A percentile compares a stretch with the other conserved stretches of the same genome.
phyloP scores from a whole-genome alignment of 2,797 vertebrate species.

The Bufotes viridis region DNA sequence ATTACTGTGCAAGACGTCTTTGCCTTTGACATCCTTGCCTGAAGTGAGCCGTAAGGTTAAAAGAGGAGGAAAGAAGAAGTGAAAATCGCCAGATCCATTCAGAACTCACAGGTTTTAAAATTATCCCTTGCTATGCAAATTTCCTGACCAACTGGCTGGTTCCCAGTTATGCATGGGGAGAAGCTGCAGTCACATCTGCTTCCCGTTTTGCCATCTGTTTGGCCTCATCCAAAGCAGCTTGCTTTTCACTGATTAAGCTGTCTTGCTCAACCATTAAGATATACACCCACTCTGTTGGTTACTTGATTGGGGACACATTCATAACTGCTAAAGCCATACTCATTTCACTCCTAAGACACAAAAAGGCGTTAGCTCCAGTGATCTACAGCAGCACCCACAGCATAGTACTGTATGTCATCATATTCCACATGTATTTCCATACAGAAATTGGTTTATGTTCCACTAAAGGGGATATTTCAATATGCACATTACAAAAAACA shows the following conservation, averaged over 20 bases:
- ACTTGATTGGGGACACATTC: constrained; percentile 35
- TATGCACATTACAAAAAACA: neutral
- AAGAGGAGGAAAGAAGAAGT: constrained; percentile 86
- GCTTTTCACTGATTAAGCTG: constrained; percentile 74
- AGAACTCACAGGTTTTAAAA: constrained; percentile 79
- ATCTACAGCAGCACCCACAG: constrained; percentile 28
- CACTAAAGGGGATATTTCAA: neutral
- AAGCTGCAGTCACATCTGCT: constrained; percentile 87
- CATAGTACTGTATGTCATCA: neutral
- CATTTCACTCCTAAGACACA: constrained; percentile 66
- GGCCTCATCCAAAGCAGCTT: constrained; percentile 73
- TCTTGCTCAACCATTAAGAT: constrained; percentile 66
- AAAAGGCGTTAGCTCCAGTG: constrained; percentile 67
- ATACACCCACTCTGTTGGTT: constrained; percentile 65
- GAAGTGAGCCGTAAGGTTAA: constrained; percentile 58
- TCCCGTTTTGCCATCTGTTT: constrained; percentile 90
- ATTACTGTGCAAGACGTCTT: neutral
- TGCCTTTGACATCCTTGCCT: neutral
- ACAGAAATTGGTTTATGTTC: too few relatives aligned
- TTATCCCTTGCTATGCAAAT: constrained; percentile 96
- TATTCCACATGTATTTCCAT: neutral
- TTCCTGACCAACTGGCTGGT: constrained; percentile 79
- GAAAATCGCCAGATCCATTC: constrained; percentile 88
- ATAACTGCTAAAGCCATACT: constrained; percentile 65
- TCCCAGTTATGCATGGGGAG: constrained; percentile 86